Evolutionary conservation across 1,140 invertebrate species (phyloP), one percentile per base, ranked within the genome.

Genomic region (Galendromus occidentalis): DNA sequence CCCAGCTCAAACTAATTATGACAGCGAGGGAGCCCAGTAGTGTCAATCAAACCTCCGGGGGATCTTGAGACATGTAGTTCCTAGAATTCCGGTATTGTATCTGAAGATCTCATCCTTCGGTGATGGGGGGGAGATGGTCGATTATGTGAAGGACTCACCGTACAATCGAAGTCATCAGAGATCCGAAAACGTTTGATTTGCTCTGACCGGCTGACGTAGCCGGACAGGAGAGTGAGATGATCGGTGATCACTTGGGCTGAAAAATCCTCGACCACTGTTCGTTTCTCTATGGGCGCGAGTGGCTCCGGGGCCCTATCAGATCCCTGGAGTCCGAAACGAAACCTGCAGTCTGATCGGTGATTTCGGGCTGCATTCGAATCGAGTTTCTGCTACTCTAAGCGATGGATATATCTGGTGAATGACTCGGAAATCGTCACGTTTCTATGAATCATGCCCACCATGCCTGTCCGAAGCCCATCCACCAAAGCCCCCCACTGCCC

Each of bases 391-490:
- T n/a, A n/a, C n/a, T n/a, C n/a, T n/a, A n/a, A n/a, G n/a, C n/a
- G n/a, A n/a, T n/a, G n/a, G n/a, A n/a, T n/a, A n/a, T n/a, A n/a
- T n/a, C 33, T 9, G 33, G 9, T 4, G 33, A 39, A 9, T 6
- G 9, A 39, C 33, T 39, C 33, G 9, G 33, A 6, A 39, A 4
- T 65, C 39, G n/a, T 69, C 63, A 69, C 68, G n/a, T 66, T 64
- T 9, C 65, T 17, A 7, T 66, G 42, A 2, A 69, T 29, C 68
- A 69, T 69, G 6, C 68, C 68, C 17, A 69, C 22, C 67, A 69
- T 69, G 0, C 67, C 66, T 22, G 66, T 69, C 68, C 68, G 69
- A 18, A 30, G 51, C 20, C 67, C 68, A 42, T 69, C 42, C 20
- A 69, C 18, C 7, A n/a, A 42, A 2, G 25, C 30, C 1, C 68